Evolutionary conservation across 2,797 vertebrate species (phyloP).

Genomic region (Melanotaenia maccullochi): DNA sequence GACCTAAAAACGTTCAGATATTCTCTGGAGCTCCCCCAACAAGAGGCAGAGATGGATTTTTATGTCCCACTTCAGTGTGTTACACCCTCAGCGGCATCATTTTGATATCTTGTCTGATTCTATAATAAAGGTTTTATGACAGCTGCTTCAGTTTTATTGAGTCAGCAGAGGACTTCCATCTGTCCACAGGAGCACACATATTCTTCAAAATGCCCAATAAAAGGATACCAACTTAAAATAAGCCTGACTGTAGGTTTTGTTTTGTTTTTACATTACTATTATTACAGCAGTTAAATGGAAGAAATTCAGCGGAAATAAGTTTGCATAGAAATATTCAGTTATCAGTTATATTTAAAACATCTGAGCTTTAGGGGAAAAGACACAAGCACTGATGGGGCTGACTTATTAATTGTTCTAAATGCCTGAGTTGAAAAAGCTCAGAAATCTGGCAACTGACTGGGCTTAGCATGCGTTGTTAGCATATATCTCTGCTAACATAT

Average conservation of each 20-base stretch:
- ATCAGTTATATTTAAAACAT: no score
- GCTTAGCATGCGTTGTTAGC: no score
- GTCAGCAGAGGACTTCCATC: not conserved
- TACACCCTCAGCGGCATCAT: slow-evolving; percentile 14
- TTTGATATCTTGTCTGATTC: slow-evolving; percentile 55
- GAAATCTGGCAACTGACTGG: no score
- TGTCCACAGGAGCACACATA: not conserved
- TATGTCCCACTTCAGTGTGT: not conserved
- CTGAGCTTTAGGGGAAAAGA: no score
- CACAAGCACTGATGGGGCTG: no score
- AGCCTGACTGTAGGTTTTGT: not conserved
- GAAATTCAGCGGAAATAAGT: no score
- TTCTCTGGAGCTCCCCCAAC: not conserved
- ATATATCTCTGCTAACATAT: no score
- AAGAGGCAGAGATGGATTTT: not conserved
- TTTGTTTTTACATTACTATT: no score
- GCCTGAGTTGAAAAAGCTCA: no score
- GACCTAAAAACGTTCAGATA: not conserved
- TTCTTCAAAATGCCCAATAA: not conserved
- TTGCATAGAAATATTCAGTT: no score
- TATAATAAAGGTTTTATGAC: slow-evolving; percentile 68
- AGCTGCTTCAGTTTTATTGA: slow-evolving; percentile 13
- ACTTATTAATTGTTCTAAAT: no score
- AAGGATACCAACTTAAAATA: not conserved
- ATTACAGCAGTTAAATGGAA: no score